Conservation (phyloP, 2,888 invertebrate genomes). For the Noctua janthina region DNA sequence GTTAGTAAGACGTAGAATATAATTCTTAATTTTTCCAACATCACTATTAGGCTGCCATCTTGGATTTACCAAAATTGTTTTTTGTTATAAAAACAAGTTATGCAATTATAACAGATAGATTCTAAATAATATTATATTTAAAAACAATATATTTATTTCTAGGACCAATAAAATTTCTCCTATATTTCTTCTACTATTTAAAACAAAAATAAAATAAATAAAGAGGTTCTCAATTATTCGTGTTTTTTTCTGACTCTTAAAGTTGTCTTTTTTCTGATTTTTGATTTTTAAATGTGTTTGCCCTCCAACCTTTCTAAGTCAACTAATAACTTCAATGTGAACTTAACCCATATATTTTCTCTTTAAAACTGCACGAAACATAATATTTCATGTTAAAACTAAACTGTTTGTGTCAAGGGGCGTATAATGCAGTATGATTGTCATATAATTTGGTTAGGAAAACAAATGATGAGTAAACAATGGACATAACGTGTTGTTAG, state of each 20-base stretch:
- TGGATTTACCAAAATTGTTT: conserved; percentile 20
- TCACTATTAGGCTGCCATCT: conserved; percentile 50
- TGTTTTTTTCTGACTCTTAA: not conserved
- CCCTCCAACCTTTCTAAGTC: not conserved
- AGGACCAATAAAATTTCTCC: not conserved
- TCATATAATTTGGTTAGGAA: conserved; percentile 62
- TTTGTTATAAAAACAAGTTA: no score
- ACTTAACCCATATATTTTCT: not conserved
- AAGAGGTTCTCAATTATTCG: no score
- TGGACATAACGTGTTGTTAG: conserved; percentile 66
- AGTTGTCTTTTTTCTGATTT: not conserved
- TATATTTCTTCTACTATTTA: no score
- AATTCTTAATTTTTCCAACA: conserved; percentile 85
- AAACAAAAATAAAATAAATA: no score
- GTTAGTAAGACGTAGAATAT: conserved; percentile 84
- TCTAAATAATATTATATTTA: not conserved
- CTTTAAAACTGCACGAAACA: conserved; percentile 17
- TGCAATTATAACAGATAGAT: not conserved
- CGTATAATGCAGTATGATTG: conserved; percentile 40
- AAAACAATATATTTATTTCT: not conserved
- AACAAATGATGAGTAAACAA: conserved; percentile 76
- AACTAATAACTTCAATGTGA: not conserved
- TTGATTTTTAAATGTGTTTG: not conserved
- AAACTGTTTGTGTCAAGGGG: conserved; percentile 22
- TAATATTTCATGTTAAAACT: conserved; percentile 9